Base-by-base conservation (phyloP, 1,140 invertebrate species). In the Bombus pyrosoma region DNA sequence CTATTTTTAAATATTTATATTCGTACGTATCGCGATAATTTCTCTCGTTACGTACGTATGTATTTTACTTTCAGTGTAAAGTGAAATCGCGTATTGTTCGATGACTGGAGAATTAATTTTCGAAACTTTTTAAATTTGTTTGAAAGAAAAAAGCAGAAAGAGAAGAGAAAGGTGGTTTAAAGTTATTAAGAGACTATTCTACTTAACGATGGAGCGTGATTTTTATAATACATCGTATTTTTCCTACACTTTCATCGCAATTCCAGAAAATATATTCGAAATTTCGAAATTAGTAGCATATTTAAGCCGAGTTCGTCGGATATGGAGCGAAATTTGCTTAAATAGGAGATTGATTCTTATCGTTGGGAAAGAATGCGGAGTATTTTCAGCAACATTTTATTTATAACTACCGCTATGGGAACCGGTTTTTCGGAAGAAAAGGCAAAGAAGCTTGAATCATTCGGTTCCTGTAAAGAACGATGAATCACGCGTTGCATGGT, bases 361-460 rank as follows among this genome's bases (percentile, higher is more conserved):
- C 68, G 22, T 5, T 32, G 1, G 25, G 15, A 57, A 53, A 41
- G 68, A 59, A 81, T 64, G 53, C 37, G n/a, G 15, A 4, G 32
- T 81, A 62, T 81, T 81, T 74, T 74, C 53, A 81, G n/a, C 8
- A 74, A 43, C 47, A 37, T 28, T 62, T 73, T 81, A 81, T 81
- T 64, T 81, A 81, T 81, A 81, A 81, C 80, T 43, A 74, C 69
- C 37, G 53, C 34, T 32, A 43, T 18, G 39, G 39, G 25, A 81
- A 74, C 80, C 80, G 79, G 79, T 81, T 81, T 81, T 71, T 72
- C 79, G 47, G 47, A 34, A 62, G 68, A 72, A 62, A 81, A 72
- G 34, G 47, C 79, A 57, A 59, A 22, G 68, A 59, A 22, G 68
- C 47, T 71, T 59, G 79, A 81, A 81, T 81, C 79, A 53, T 39